Evolutionary conservation across 2,888 invertebrate genomes (phyloP).

Genomic region (Synergus gifuensis): DNA sequence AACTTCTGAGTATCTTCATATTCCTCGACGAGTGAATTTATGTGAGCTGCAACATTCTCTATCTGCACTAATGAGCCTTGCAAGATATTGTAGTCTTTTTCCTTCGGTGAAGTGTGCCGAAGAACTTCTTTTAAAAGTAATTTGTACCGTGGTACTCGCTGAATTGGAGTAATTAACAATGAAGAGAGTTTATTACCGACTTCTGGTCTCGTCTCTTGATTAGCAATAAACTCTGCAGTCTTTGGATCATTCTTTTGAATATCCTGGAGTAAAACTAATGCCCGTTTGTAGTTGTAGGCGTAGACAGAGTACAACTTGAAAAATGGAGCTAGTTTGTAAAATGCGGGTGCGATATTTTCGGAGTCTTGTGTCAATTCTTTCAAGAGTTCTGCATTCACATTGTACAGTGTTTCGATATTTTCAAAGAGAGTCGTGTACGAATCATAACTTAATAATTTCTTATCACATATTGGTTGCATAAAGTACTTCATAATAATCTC

Average conservation of each 20-base stretch:
- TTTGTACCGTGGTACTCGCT: slow-evolving; percentile 88
- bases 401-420: slow-evolving; percentile 83
- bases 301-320: slow-evolving; percentile 89
- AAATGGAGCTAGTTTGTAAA: slow-evolving; percentile 86
- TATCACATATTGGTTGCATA: slow-evolving; percentile 81
- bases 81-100: slow-evolving; percentile 80
- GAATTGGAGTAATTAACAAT: slow-evolving; percentile 87
- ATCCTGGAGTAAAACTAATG: slow-evolving; percentile 81
- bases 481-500: slow-evolving; percentile 83
- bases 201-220: slow-evolving; percentile 85
- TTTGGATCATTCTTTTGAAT: slow-evolving; percentile 79
- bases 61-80: slow-evolving; percentile 84
- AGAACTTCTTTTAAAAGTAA: slow-evolving; percentile 85
- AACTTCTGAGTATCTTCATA: slow-evolving; percentile 86
- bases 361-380: slow-evolving; percentile 80
- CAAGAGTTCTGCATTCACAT: slow-evolving; percentile 82
- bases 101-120: slow-evolving; percentile 80
- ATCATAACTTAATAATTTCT: slow-evolving; percentile 78
- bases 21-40: slow-evolving; percentile 86
- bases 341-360: slow-evolving; percentile 83
- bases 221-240: slow-evolving; percentile 81
- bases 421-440: slow-evolving; percentile 82
- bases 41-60: slow-evolving; percentile 84
- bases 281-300: slow-evolving; percentile 85
- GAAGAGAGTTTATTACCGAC: slow-evolving; percentile 85